Evolutionary conservation across 1,140 invertebrate genomes (phyloP), one percentile per base, ranked within the genome.

Genomic region (Drosophila pectinifera): DNA sequence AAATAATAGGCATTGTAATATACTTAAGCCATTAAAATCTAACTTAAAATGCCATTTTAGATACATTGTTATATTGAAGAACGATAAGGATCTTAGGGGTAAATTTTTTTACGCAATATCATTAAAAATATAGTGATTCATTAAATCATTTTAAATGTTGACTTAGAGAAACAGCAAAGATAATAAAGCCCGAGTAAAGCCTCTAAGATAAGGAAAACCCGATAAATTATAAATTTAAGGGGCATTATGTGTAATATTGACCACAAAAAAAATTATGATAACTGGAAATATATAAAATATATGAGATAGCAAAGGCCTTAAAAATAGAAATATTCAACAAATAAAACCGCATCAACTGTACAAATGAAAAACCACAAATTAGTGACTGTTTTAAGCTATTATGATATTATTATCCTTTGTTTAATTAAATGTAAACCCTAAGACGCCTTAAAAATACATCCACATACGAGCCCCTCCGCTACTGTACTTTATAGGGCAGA

Each of bases 401-500:
- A 18, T 20, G 3, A n/a, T 14, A 53, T n/a, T 18, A 13, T 20
- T 20, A 20, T 24, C 7, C 4, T 11, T 13, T 36, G n/a, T 24
- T 10, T 22, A 3, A 48, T 26, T 20, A 20, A 18, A 3, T 22
- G 0, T 18, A 54, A 62, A 56, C n/a, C n/a, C n/a, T n/a, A n/a
- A 55, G 58, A 55, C 22, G 16, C n/a, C 38, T 43, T 11, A 24
- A 49, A 20, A 41, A 34, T 34, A 28, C 14, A 58, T 5, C 7
- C 5, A 8, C 11, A 6, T 3, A 18, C 28, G 18, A 51, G 28
- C 8, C 28, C 14, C 31, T 46, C 10, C 13, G 59, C 46, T 49
- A 68, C 64, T 68, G 64, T 68, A 68, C 64, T 51, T 68, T 26
- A 28, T n/a, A 22, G 8, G 18, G 14, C 58, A 63, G 22, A 63